Conservation (phyloP, 2,797 vertebrate species). For the Sternarchorhynchus goeldii region DNA sequence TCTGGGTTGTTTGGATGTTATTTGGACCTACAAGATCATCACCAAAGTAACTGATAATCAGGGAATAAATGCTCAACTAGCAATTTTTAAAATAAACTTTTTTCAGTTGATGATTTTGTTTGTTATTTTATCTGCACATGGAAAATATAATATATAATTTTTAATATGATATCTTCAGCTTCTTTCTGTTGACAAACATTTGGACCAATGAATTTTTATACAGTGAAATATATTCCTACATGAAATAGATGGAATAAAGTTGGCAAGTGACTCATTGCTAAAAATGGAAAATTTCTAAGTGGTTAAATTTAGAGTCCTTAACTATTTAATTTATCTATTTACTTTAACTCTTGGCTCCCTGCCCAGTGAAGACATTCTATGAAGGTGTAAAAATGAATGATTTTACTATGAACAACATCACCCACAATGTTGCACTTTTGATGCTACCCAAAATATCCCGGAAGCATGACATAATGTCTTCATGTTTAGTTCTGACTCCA, state of each 20-base stretch:
- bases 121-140: background rate
- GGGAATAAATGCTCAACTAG: background rate
- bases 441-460: slow-evolving; percentile 65
- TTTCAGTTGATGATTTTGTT: background rate
- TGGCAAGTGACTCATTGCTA: slow-evolving; percentile 41
- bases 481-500: slow-evolving; percentile 60
- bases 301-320: slow-evolving; percentile 48
- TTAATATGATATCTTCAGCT: background rate
- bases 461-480: slow-evolving; percentile 64
- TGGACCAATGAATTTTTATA: background rate
- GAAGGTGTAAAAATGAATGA: slow-evolving; percentile 65
- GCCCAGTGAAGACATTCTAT: slow-evolving; percentile 48
- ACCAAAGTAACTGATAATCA: background rate
- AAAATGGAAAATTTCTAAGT: slow-evolving; percentile 41
- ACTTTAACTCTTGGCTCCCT: slow-evolving; percentile 44
- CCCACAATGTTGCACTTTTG: slow-evolving; percentile 63
- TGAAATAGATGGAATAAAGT: slow-evolving; percentile 4
- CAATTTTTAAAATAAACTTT: background rate
- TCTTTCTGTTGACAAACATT: slow-evolving; percentile 28
- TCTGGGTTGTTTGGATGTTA: slow-evolving; percentile 44
- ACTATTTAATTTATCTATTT: slow-evolving; percentile 47
- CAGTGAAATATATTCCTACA: background rate
- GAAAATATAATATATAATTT: background rate
- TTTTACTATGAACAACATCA: slow-evolving; percentile 54
- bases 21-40: slow-evolving; percentile 23